Conservation (phyloP, 2,888 invertebrate genomes). For the Ophioninae sp. region DNA sequence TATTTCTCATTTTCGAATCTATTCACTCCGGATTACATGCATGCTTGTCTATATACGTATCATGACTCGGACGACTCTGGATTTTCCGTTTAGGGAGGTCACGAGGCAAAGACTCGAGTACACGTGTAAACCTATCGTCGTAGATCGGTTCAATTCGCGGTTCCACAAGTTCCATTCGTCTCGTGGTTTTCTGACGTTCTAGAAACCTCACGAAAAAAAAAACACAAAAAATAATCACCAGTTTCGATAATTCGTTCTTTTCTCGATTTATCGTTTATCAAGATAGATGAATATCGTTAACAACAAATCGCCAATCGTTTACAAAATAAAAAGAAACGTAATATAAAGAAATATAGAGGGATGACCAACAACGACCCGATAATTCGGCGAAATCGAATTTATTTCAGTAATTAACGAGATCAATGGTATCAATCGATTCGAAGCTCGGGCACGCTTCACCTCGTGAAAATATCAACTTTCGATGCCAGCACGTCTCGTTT, state of each 20-base stretch:
- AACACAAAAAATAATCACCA: neutral
- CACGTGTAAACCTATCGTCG: conserved; percentile 45
- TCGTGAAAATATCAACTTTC: neutral
- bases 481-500: neutral
- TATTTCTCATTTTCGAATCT: conserved; percentile 51
- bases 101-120: conserved; percentile 40
- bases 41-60: neutral
- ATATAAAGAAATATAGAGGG: neutral
- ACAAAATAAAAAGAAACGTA: neutral
- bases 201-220: neutral
- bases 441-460: neutral
- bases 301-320: neutral
- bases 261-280: conserved; percentile 33
- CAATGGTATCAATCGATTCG: neutral
- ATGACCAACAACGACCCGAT: neutral
- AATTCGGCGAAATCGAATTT: neutral
- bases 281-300: conserved; percentile 8
- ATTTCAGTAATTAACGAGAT: neutral
- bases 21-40: conserved; percentile 25
- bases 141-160: no score
- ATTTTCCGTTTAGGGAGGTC: neutral
- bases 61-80: neutral
- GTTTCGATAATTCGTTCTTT: neutral
- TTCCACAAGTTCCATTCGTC: conserved; percentile 50
- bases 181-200: conserved; percentile 36